Evolutionary conservation across 2,113 vertebrate genomes (phyloP), one percentile per base, ranked within the genome.

Genomic region (Bufo bufo): DNA sequence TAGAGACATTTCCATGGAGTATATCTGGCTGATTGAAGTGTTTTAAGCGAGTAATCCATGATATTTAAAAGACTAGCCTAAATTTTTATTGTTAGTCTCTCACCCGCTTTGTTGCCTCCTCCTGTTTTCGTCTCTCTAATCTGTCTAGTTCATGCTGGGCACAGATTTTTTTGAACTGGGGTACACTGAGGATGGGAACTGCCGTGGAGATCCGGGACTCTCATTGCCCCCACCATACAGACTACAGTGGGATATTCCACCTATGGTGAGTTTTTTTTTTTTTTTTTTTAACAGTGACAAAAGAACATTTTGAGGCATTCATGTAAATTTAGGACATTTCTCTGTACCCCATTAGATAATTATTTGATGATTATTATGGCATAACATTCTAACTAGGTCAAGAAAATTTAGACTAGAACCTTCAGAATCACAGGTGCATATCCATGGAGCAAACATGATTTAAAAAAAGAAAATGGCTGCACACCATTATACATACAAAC

Each of bases 111-210:
- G 66, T 71, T 71, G 9, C 23, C n/a, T 13, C 66, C n/a, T 33
- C 23, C n/a, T n/a, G 5, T 66, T 65, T 71, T 5, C 16, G 10
- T 71, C 66, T 71, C 6, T 23, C 69, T 72, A 72, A 72, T 20
- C 9, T 66, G 5, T 66, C 78, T 85, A 99, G 98, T 98, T 96
- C 89, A 89, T 94, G 87, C 90, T 98, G 87, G 95, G 94, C 59
- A 97, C 95, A 0, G 98, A 99, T 85, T 92, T 90, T 59, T 96
- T 99, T 90, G 93, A 96, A 3, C 91, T 99, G 90, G 97, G 97
- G 54, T 99, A 99, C 92, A 95, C 96, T 0, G 95, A 96, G 23
- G 94, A 93, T 10, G 97, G 98, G 4, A 96, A 99, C 87, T 98
- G 97, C 90, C 93, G 92, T 87, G 98, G 98, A 0, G 94, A 96